Base-by-base conservation (phyloP, 1,140 invertebrate genomes). In the Heterodera carotae region DNA sequence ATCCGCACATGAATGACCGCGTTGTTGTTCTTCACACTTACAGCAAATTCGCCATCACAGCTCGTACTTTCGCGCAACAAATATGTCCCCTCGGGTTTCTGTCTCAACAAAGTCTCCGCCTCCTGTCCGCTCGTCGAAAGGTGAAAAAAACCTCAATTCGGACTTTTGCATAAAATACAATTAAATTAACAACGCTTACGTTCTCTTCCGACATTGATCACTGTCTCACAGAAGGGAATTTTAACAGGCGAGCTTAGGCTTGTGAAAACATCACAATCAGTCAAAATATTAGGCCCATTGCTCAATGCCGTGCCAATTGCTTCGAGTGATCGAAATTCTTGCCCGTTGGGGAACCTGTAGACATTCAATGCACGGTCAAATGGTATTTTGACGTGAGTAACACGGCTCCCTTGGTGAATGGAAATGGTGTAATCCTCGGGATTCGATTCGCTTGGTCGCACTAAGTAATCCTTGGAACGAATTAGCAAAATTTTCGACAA, bases 1-100 rank as follows among this genome's bases (percentile, higher is more conserved):
- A 82, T 84, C 3, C 81, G 77, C 33, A 83, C 78, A 68, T 83
- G 82, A 5, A 83, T 22, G 64, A 84, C 79, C 27, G n/a, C 68
- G 12, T 83, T 69, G 39, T 82, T 66, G 69, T 33, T 83, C 39
- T 85, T 85, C 18, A 78, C 82, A 36, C 83, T 81, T 1, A 83
- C 18, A 36, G 83, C 82, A 66, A 76, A 83, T 75, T 84, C 82
- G 0, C 82, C 80, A n/a, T 67, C 70, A 33, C 69, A 69, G 36
- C 73, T 79, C 12, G 18, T 56, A 60, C 69, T 73, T 31, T 64
- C 75, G 22, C 82, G 43, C 62, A 83, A 66, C 7, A 83, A 36
- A 75, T 84, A 83, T 2, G 83, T 84, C 36, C 82, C 82, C 43
- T 80, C 79, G 18, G 80, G 64, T 66, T 85, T 78, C 10, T 80